Percentiles rank a stretch among this genome's conserved stretches.
Evolutionary conservation across 2,113 vertebrate species (phyloP).

Genomic region (Junco hyemalis): DNA sequence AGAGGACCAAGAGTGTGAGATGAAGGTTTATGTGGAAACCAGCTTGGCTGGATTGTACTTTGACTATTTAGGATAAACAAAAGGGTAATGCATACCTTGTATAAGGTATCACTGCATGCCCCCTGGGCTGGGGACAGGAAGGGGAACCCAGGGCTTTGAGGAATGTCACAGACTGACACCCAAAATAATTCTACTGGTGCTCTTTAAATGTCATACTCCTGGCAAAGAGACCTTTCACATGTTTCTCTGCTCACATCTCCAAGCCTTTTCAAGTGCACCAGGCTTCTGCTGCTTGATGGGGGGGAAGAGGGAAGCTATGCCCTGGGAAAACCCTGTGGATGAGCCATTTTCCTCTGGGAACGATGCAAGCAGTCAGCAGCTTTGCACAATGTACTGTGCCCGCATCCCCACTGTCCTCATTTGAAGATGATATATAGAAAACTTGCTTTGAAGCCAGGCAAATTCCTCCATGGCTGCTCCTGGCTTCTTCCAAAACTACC

Average conservation of each 20-base stretch:
- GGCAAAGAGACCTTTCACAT: constrained; percentile 25
- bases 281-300: not conserved
- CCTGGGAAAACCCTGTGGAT: not conserved
- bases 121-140: not conserved
- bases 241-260: not conserved
- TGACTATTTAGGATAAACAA: not conserved
- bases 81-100: not conserved
- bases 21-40: not conserved
- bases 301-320: not conserved
- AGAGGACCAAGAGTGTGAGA: not conserved
- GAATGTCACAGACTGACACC: not conserved
- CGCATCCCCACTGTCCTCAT: not conserved
- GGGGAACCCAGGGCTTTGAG: not conserved
- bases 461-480: not conserved
- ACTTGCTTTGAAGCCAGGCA: not conserved
- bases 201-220: constrained; percentile 26
- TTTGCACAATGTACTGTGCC: rapidly evolving
- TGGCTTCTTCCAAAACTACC: not conserved
- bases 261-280: not conserved
- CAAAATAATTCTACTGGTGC: not conserved
- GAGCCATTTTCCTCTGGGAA: not conserved
- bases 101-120: not conserved
- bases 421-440: not conserved
- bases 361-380: not conserved
- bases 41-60: not conserved